These are phyloP conservation scores for Dascillus cervinus DNA, from an alignment of 2,888 invertebrate genomes.

Conservation along the genomic window DNA sequence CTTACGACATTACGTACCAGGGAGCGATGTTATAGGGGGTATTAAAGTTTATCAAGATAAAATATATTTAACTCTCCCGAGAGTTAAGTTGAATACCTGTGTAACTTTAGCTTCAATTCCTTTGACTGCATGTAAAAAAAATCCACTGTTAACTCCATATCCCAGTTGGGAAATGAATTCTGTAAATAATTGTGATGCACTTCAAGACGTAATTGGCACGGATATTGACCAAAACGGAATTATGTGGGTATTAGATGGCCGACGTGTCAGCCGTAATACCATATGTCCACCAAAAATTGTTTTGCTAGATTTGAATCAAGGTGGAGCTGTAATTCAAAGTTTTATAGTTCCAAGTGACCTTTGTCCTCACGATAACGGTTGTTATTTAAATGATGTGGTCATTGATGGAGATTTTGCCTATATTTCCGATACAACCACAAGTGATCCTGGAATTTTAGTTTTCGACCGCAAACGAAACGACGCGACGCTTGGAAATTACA, in stretches of 20 bases:
- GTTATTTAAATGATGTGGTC: constrained; percentile 60
- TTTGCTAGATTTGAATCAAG: constrained; percentile 55
- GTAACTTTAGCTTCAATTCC: constrained; percentile 54
- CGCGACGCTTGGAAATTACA: no score
- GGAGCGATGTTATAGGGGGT: constrained; percentile 57
- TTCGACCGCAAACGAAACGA: no score
- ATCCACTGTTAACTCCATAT: constrained; percentile 53
- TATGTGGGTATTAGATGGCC: constrained; percentile 59
- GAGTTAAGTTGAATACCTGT: constrained; percentile 55
- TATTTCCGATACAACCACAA: constrained; percentile 56
- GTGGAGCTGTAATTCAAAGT: constrained; percentile 48
- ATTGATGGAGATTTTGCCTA: constrained; percentile 57
- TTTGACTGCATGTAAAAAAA: constrained; percentile 39
- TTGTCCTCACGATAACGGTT: constrained; percentile 46
- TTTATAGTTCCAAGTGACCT: constrained; percentile 52
- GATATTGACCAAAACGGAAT: constrained; percentile 61
- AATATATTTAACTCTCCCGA: constrained; percentile 48
- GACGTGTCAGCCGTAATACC: constrained; percentile 46
- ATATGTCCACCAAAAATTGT: constrained; percentile 59
- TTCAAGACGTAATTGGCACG: constrained; percentile 63
- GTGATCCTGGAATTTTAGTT: constrained; percentile 61
- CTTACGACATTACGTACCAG: constrained; percentile 51
- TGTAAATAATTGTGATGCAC: constrained; percentile 53
- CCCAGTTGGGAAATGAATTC: constrained; percentile 60
- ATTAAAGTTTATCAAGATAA: constrained; percentile 57